A percentile compares a stretch with the other conserved stretches of the same genome.
Conservation (phyloP, 1,140 invertebrate species). For the Plodia interpunctella region DNA sequence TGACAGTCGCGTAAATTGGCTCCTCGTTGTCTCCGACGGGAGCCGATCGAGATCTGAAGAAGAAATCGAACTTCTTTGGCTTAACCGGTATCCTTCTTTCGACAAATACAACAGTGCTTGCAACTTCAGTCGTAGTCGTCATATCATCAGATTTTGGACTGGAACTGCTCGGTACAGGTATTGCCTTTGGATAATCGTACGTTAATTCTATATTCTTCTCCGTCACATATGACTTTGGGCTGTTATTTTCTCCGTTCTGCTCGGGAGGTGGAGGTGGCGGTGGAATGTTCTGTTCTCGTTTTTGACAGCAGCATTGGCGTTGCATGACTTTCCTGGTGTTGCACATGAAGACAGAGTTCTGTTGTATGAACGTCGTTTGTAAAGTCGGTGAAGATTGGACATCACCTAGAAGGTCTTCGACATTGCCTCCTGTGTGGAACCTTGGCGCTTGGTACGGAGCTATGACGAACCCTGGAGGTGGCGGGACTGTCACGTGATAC, state of each 20-base stretch:
- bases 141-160: constrained; percentile 52
- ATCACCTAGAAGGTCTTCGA: constrained; percentile 68
- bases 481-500: constrained; percentile 50
- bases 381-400: constrained; percentile 56
- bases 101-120: constrained; percentile 72
- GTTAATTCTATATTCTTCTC: constrained; percentile 75
- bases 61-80: constrained; percentile 69
- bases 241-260: constrained; percentile 27
- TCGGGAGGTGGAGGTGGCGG: constrained; percentile 25
- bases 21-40: constrained; percentile 71
- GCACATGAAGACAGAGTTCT: constrained; percentile 73
- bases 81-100: constrained; percentile 67
- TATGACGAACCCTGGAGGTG: constrained; percentile 61
- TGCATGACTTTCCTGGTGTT: constrained; percentile 68
- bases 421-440: constrained; percentile 69
- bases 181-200: constrained; percentile 71
- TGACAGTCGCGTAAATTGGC: constrained; percentile 74
- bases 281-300: constrained; percentile 37
- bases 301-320: constrained; percentile 63
- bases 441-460: constrained; percentile 55
- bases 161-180: constrained; percentile 48
- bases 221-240: constrained; percentile 63
- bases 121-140: constrained; percentile 72
- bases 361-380: constrained; percentile 62
- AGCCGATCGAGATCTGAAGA: constrained; percentile 71